Evolutionary conservation across 1,140 invertebrate species (phyloP).

Genomic region (Microplitis mediator): DNA sequence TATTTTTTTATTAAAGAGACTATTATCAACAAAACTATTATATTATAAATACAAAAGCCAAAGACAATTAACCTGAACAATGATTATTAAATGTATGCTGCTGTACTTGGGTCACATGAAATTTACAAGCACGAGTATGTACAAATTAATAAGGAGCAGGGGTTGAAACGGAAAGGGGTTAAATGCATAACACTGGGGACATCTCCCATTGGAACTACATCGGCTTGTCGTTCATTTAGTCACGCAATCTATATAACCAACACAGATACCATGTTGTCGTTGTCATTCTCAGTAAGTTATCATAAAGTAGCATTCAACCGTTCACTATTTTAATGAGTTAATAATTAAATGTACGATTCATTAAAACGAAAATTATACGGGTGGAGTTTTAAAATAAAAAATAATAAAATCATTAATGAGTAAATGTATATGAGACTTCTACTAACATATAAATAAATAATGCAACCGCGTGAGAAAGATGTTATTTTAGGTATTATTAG

Average conservation of each 20-base stretch:
- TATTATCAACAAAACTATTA: no score
- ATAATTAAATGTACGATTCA: no score
- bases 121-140: neutral
- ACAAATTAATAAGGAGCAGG: neutral
- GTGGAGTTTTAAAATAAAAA: no score
- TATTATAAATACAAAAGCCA: neutral
- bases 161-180: neutral
- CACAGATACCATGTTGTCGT: neutral
- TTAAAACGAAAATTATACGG: no score
- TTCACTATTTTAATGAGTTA: no score
- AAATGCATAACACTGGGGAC: constrained; percentile 25
- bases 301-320: no score
- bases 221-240: constrained; percentile 36
- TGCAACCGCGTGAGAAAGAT: no score
- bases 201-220: constrained; percentile 34
- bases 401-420: no score
- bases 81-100: neutral
- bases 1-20: no score
- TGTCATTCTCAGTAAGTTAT: no score
- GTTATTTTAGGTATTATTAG: neutral
- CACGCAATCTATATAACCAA: constrained; percentile 43
- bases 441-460: no score
- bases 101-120: neutral
- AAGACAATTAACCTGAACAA: neutral
- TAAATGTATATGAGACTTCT: no score